Evolutionary conservation across 2,797 vertebrate species (phyloP), one percentile per base, ranked within the genome.

Genomic region (Loriculus beryllinus): DNA sequence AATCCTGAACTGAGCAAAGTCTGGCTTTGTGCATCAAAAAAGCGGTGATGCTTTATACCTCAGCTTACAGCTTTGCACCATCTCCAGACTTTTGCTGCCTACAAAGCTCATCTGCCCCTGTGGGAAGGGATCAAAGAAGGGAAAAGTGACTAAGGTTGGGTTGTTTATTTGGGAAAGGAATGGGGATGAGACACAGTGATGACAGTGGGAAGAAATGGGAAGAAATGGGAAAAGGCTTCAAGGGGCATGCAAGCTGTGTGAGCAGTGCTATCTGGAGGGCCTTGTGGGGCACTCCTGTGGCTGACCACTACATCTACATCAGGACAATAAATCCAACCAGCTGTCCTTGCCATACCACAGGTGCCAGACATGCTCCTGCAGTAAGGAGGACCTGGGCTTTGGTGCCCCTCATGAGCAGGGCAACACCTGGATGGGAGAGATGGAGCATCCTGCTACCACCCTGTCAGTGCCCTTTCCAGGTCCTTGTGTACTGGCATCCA

Each of bases 1-100:
- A 89, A 89, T 64, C 63, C 59, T n/a, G 33, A 92, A 89, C 10
- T 62, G 70, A 95, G 85, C 59, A 63, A 89, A 94, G 69, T 75
- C 80, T 92, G 72, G 35, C 65, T 83, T 79, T 3, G 1, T 48
- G 47, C 71, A 69, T n/a, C 40, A 71, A 82, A 82, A 95, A 76
- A 80, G n/a, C 74, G 51, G 75, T 42, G 59, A 59, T 37, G 52
- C 42, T 70, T 86, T 76, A 47, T 37, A 57, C 37, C 12, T 85
- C 54, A 43, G 35, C 35, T 59, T 72, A 57, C 62, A 94, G 19
- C 15, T n/a, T 22, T n/a, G 52, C 52, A n/a, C 31, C 20, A n/a
- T 54, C 31, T 54, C 52, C 52, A 54, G 31, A 54, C 76, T 78
- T 65, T 17, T 4, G 3, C n/a, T 72, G 33, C 49, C 35, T 51